Base-by-base conservation (phyloP, 2,113 vertebrate genomes). In the Pseudolaguvia tuberculata region DNA sequence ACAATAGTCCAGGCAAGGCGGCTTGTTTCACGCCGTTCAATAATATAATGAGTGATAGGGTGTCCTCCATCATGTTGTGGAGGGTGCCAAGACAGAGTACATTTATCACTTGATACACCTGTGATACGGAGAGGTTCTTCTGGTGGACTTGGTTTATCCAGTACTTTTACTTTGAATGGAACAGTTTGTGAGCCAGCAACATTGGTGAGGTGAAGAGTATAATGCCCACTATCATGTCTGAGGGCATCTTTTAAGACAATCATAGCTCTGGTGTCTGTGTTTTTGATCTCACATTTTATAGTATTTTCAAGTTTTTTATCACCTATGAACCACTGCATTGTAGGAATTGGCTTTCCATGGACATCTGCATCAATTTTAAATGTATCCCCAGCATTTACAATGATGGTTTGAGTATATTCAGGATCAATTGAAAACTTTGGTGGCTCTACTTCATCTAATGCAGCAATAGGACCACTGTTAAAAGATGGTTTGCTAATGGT, bases 361-460 rank as follows among this genome's bases (percentile, higher is more conserved):
- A 98, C 93, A 83, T 99, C 97, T 55, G 94, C 96, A 81, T 99
- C 94, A 58, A 99, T 89, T 82, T 90, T 95, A 83, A 98, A 98
- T 59, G 93, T 93, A 82, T 98, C 94, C 78, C 97, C 93, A 67
- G 96, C 96, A 87, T 93, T 95, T 66, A 98, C 84, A 72, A 93
- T 85, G 81, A 98, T 89, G 27, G 92, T 89, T 51, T 98, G 94
- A 82, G 88, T 96, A 83, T 94, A 98, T 84, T 94, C 92, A 0
- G 96, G 97, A 87, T 99, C 95, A 90, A 98, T 93, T 76, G 97
- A 98, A 89, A 92, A 94, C 85, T 93, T 93, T 48, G 97, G 97
- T 74, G 93, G 91, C 83, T 98, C 94, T 51, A 98, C 87, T 76
- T 95, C 91, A 83, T 98, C 96, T 75, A 91, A 94, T 84, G 96